Percentiles rank a stretch among this genome's conserved stretches.
These are phyloP conservation scores for Passerina amoena DNA, from an alignment of 2,113 vertebrate genomes.

Conservation along the genomic window DNA sequence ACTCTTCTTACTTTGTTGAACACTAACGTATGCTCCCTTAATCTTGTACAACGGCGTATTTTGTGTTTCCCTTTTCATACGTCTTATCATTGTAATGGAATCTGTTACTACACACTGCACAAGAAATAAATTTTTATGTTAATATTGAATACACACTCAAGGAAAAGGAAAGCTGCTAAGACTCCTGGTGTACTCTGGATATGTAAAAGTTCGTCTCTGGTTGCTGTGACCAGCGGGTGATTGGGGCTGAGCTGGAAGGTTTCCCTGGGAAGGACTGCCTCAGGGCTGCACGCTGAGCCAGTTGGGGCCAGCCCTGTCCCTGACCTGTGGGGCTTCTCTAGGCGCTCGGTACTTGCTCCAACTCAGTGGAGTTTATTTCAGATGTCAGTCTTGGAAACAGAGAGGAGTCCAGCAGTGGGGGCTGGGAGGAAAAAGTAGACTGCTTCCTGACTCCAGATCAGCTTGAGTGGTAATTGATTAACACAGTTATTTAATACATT, in stretches of 20 bases:
- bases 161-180: not conserved
- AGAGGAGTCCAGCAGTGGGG: accelerated
- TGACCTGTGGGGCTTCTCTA: not conserved
- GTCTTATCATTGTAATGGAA: not conserved
- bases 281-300: accelerated
- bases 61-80: not conserved
- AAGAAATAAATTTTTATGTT: not conserved
- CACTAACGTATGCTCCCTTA: not conserved
- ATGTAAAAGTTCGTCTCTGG: accelerated
- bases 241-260: not conserved
- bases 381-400: not conserved
- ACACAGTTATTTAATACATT: not conserved
- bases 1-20: not conserved
- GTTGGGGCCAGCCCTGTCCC: no score
- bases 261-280: not conserved
- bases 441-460: not conserved
- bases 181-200: not conserved
- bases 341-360: not conserved
- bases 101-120: not conserved
- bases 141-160: not conserved
- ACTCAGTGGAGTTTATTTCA: not conserved
- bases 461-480: not conserved
- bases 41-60: not conserved
- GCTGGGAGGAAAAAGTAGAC: not conserved
- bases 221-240: accelerated